These are phyloP conservation scores for Trachelus stipa DNA, from an alignment of 2,888 invertebrate genomes.

Conservation along the genomic window DNA sequence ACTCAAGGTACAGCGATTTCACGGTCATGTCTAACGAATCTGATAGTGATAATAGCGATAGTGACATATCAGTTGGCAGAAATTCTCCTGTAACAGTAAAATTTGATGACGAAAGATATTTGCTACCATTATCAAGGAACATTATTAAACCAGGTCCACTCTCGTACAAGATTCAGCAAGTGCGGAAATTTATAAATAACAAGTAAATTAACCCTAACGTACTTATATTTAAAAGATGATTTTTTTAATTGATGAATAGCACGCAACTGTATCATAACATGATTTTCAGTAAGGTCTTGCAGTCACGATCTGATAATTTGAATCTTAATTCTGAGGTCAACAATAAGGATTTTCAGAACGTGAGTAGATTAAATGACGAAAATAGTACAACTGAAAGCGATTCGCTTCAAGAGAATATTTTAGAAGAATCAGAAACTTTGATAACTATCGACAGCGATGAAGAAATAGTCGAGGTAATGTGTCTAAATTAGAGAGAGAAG, in stretches of 20 bases:
- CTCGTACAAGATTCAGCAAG: constrained; percentile 44
- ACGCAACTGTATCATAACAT: not conserved
- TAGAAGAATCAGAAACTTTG: not conserved
- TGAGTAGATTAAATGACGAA: not conserved
- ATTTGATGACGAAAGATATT: not conserved
- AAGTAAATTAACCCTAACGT: not conserved
- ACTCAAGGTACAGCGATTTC: not conserved
- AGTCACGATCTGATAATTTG: not conserved
- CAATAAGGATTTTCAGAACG: not conserved
- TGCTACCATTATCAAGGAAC: not conserved
- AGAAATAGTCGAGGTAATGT: constrained; percentile 26
- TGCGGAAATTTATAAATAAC: not conserved
- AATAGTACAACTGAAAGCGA: not conserved
- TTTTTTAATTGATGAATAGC: not conserved
- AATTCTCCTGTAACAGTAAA: constrained; percentile 31
- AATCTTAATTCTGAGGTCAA: not conserved
- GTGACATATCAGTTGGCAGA: constrained; percentile 59
- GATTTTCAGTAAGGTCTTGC: not conserved
- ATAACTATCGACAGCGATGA: constrained; percentile 28
- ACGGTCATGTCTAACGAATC: not conserved
- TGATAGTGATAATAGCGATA: constrained; percentile 45
- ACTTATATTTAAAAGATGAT: not conserved
- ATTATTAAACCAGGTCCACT: constrained; percentile 49
- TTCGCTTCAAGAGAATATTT: not conserved
- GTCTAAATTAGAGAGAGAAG: not conserved